Evolutionary conservation across 2,113 vertebrate species (phyloP).

Genomic region (Caloenas nicobarica): DNA sequence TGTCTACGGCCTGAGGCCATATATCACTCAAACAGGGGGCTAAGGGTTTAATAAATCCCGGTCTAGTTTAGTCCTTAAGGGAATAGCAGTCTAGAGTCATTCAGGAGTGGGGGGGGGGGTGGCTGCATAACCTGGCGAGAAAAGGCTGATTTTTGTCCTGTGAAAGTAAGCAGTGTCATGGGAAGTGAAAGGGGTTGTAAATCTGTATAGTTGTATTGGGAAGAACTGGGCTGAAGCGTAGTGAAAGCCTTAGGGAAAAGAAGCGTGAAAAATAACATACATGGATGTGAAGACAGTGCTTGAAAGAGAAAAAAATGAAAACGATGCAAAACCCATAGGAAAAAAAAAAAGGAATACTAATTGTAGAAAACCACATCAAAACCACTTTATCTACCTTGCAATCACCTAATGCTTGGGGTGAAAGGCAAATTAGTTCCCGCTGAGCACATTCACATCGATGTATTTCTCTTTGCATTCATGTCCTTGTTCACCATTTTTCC

Average conservation of each 20-base stretch:
- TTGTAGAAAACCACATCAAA: background rate
- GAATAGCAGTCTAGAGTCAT: background rate
- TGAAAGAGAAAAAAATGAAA: background rate
- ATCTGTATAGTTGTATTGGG: background rate
- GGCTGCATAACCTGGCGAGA: background rate
- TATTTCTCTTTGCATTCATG: background rate
- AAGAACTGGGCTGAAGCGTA: background rate
- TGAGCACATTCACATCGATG: rapidly evolving
- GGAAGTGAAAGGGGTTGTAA: slow-evolving; percentile 1
- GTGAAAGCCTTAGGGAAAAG: background rate
- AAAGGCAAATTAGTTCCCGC: background rate
- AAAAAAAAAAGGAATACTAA: background rate
- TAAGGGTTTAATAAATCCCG: slow-evolving; percentile 52
- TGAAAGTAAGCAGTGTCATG: background rate
- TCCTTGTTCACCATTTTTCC: background rate
- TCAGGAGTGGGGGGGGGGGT: background rate
- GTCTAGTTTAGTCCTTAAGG: background rate
- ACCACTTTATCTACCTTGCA: background rate
- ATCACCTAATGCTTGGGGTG: background rate
- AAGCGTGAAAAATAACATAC: background rate
- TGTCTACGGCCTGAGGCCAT: slow-evolving; percentile 27
- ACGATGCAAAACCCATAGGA: background rate
- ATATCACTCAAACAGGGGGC: background rate
- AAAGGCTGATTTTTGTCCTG: slow-evolving; percentile 2
- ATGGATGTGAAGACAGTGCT: background rate